Base-by-base conservation (phyloP, 2,888 invertebrate genomes). In the Acanthosepion esculentum region DNA sequence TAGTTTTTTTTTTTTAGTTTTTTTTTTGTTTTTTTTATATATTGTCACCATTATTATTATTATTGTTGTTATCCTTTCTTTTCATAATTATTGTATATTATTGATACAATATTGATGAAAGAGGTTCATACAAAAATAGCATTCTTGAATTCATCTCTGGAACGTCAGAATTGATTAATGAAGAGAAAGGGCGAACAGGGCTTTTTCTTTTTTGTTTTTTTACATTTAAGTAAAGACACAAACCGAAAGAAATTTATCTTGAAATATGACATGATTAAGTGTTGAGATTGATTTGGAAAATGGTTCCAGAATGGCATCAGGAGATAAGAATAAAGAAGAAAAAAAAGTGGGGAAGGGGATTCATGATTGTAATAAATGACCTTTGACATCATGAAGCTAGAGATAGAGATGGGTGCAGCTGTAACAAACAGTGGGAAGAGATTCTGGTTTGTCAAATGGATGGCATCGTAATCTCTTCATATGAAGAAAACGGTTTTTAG, bases 71-170 rank as follows among this genome's bases (percentile, higher is more conserved):
- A n/a, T 78, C 78, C n/a, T 78, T 78, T 78, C 78, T 78, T 78
- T 78, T 10, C 78, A 78, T 12, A 78, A n/a, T 78, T 33, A 78
- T 78, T 78, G n/a, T 33, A 78, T 78, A n/a, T n/a, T n/a, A n/a
- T n/a, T 10, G 12, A 78, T 78, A n/a, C 78, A 78, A 78, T n/a
- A 78, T 78, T n/a, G 78, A 33, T n/a, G 78, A 78, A 78, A 93
- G 50, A 93, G 50, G 48, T 93, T 94, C 94, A 59, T 94, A 94
- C 94, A 94, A 94, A 94, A 94, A 94, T 94, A 94, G 94, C 41
- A 33, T 29, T 92, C 5, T 92, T 48, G 26, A 92, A 92, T 64
- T 94, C 94, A 94, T 94, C 64, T 94, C 94, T 94, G 94, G 94
- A 94, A 55, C 64, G 15, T 78, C 15, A 33, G 78, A 78, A 78